These are phyloP conservation scores for Merluccius polli DNA, from an alignment of 2,797 vertebrate genomes.

Conservation along the genomic window DNA sequence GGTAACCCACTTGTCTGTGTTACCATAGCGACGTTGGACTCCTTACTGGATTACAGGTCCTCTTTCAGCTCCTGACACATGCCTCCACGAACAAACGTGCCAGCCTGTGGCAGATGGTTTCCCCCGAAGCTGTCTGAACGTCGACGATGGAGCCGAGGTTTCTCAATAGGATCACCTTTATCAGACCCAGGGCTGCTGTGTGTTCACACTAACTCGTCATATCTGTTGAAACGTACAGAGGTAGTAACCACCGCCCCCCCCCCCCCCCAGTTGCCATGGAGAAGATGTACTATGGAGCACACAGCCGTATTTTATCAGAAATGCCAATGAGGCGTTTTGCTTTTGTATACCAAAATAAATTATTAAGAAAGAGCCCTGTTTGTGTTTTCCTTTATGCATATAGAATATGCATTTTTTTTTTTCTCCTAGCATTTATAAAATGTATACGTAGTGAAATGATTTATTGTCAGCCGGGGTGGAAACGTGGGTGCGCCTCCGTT, in stretches of 20 bases:
- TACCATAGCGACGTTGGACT: too few relatives aligned
- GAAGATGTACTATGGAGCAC: conserved; percentile 29
- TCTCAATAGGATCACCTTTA: neutral
- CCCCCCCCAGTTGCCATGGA: neutral
- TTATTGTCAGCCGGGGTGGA: neutral
- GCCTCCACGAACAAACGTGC: neutral
- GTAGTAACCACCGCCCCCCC: too few relatives aligned
- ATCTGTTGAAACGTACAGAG: neutral
- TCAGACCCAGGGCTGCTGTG: neutral
- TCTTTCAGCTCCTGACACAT: neutral
- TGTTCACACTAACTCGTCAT: neutral
- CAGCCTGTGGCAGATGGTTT: too few relatives aligned
- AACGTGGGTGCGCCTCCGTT: neutral
- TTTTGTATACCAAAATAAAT: conserved; percentile 74
- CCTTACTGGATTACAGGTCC: neutral
- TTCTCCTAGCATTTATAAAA: neutral
- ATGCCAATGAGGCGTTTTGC: conserved; percentile 62
- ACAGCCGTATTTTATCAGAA: conserved; percentile 64
- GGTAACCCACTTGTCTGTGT: too few relatives aligned
- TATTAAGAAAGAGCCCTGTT: conserved; percentile 57
- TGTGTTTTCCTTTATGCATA: neutral
- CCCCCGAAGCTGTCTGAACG: too few relatives aligned
- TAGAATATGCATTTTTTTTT: neutral
- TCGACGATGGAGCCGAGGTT: too few relatives aligned
- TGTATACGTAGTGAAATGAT: neutral